phyloP scores from a whole-genome alignment of 2,113 vertebrate species.

The Ammospiza caudacuta region DNA sequence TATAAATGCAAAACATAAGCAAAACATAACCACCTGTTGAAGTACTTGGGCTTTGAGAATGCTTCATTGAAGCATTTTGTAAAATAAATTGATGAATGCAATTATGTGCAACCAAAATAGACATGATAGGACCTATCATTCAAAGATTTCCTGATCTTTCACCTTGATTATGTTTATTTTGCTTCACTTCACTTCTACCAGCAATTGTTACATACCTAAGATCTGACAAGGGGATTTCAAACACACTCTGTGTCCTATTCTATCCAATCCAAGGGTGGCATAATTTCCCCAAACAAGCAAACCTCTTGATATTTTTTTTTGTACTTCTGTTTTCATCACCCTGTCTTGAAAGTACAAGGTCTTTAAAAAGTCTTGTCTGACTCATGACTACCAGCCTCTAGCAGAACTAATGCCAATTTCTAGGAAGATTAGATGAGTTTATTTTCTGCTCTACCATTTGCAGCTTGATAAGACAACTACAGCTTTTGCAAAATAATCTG shows the following conservation, averaged over 20 bases:
- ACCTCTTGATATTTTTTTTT: not conserved
- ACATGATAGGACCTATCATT: not conserved
- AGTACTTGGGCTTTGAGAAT: not conserved
- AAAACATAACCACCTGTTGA: not conserved
- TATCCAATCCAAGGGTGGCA: not conserved
- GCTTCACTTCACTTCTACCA: not conserved
- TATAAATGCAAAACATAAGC: slow-evolving; percentile 18
- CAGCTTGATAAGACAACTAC: not conserved
- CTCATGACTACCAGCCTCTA: not conserved
- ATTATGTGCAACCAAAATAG: not conserved
- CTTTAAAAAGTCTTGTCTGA: not conserved
- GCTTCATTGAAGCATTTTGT: not conserved
- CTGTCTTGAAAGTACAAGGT: not conserved
- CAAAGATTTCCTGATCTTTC: not conserved
- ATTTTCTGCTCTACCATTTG: not conserved
- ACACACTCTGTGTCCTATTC: not conserved
- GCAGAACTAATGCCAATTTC: not conserved
- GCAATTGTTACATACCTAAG: not conserved
- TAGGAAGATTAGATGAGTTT: not conserved
- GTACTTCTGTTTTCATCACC: not conserved
- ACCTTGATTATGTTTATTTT: not conserved
- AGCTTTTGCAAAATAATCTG: not conserved
- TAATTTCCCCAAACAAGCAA: not conserved
- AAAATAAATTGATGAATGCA: not conserved
- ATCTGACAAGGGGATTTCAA: not conserved